Evolutionary conservation across 2,797 vertebrate genomes (phyloP), one percentile per base, ranked within the genome.

Genomic region (Labeo calbasu): DNA sequence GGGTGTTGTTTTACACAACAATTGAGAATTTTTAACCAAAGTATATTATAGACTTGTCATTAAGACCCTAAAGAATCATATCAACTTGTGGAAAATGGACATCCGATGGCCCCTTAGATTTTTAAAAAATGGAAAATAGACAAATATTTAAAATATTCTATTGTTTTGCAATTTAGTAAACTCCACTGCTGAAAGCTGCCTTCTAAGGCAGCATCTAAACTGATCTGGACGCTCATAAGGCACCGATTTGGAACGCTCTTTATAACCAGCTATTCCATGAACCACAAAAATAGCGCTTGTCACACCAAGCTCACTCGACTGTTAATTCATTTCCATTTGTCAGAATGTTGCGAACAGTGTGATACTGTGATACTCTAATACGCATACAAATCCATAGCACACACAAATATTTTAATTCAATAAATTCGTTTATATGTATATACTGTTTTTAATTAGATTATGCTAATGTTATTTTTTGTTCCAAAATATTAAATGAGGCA

Each of bases 231-330:
- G 17, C 72, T 75, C 51, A 75, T n/a, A 55, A 77, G 21, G 43
- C 17, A 46, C 75, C 59, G 32, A 59, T 59, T 59, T 59, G 73
- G 73, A 77, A 59, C 36, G 53, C 73, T 76, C 32, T 43, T 43
- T 77, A 77, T 77, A 77, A 55, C 73, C 73, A 61, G 55, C 36
- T 59, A 59, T 77, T 77, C 73, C 14, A 7, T 59, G 75, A 59
- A 46, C 55, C 36, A 59, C 55, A 61, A 57, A 77, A 61, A 77
- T 77, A 77, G 75, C 4, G 1, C 75, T 43, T 13, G 14, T 32
- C 50, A 43, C 14, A 8, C 36, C 40, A 89, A 78, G 71, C 69
- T 78, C 84, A 88, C 89, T 86, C 85, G 77, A 86, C 48, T 23
- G 8, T 23, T 40, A 46, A 77, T 46, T 46, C 14, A 77, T 61